Evolutionary conservation across 2,888 invertebrate genomes (phyloP).

Genomic region (Caenorhabditis plicata): DNA sequence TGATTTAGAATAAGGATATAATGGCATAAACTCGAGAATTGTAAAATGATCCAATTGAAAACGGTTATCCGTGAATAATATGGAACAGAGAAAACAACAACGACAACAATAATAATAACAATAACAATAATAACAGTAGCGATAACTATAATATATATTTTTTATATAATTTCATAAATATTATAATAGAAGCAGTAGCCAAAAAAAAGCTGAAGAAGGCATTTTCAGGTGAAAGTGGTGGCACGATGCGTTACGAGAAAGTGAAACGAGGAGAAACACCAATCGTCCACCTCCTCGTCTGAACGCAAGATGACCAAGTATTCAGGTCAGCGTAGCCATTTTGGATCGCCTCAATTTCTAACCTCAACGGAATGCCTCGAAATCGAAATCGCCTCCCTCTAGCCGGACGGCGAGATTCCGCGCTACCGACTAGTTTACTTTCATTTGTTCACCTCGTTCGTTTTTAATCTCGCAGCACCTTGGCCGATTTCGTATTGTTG

Average conservation of each 20-base stretch:
- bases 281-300: not conserved
- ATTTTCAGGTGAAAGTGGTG: constrained; percentile 37
- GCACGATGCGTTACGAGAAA: constrained; percentile 38
- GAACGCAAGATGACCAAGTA: not conserved
- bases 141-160: too few species aligned
- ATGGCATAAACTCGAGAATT: too few species aligned
- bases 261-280: constrained; percentile 36
- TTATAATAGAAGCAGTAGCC: too few species aligned
- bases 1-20: too few species aligned
- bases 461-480: constrained; percentile 3
- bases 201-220: constrained; percentile 15
- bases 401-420: constrained; percentile 10
- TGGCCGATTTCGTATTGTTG: too few species aligned
- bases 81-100: too few species aligned
- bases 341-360: constrained; percentile 4
- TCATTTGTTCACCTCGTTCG: constrained; percentile 23
- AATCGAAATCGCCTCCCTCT: constrained; percentile 1
- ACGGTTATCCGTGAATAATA: too few species aligned
- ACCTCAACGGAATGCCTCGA: constrained; percentile 20
- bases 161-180: too few species aligned
- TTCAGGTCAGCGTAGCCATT: constrained; percentile 5
- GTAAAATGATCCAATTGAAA: too few species aligned
- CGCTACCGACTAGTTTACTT: constrained; percentile 35
- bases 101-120: too few species aligned
- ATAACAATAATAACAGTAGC: too few species aligned